Evolutionary conservation across 2,113 vertebrate species (phyloP).

Genomic region (Mesocricetus auratus): DNA sequence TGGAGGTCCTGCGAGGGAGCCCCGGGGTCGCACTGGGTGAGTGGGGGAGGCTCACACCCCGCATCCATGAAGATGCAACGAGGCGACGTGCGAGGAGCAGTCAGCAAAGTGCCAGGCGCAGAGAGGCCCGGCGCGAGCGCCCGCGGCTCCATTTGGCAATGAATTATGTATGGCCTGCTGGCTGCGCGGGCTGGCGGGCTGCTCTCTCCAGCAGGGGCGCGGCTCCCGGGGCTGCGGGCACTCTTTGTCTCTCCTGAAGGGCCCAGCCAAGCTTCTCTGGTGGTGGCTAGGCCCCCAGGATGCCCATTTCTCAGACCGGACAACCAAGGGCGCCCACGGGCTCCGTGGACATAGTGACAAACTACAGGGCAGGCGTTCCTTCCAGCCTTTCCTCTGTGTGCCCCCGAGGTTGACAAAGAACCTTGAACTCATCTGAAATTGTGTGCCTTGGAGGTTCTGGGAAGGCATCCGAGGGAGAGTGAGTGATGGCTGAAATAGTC

Average conservation of each 20-base stretch:
- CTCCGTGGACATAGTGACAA: background rate
- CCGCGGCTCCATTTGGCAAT: conserved; percentile 77
- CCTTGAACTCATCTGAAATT: background rate
- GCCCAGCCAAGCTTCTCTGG: background rate
- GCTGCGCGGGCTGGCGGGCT: conserved; percentile 44
- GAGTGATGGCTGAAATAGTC: too few species aligned
- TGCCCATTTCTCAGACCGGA: conserved; percentile 58
- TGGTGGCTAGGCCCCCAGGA: background rate
- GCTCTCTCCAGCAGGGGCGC: conserved; percentile 27
- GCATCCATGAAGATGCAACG: conserved; percentile 11
- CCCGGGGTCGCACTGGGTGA: background rate
- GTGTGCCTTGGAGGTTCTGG: background rate
- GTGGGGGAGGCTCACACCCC: conserved; percentile 22
- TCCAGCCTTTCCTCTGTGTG: too few species aligned
- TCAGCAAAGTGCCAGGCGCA: conserved; percentile 62
- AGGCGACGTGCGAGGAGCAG: conserved; percentile 50
- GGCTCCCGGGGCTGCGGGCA: background rate
- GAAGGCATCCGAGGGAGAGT: background rate
- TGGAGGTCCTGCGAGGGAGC: background rate
- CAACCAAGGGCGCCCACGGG: background rate
- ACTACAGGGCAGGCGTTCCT: too few species aligned
- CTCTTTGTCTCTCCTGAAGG: background rate
- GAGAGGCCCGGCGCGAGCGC: background rate
- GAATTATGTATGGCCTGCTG: conserved; percentile 84
- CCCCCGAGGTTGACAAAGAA: background rate